Percentiles rank a stretch among this genome's conserved stretches.
Evolutionary conservation across 2,113 vertebrate species (phyloP).

Genomic region (Vombatus ursinus): DNA sequence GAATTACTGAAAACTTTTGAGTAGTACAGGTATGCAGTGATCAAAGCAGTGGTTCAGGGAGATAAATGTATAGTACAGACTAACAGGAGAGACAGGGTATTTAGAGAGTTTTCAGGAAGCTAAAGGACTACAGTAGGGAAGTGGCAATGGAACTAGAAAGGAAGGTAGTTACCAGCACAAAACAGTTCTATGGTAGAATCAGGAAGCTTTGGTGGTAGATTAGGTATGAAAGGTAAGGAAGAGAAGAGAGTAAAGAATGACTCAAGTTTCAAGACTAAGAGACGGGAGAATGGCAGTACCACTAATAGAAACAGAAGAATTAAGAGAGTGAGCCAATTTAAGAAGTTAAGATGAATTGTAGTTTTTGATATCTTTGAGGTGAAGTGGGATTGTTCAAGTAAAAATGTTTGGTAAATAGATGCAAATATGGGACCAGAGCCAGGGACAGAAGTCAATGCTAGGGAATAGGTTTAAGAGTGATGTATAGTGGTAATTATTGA

Average conservation of each 20-base stretch:
- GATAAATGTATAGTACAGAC: background rate
- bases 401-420: background rate
- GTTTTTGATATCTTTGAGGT: background rate
- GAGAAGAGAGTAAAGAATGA: background rate
- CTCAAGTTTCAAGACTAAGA: background rate
- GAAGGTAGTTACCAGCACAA: background rate
- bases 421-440: background rate
- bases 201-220: background rate
- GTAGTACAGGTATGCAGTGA: background rate
- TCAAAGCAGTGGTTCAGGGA: background rate
- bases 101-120: background rate
- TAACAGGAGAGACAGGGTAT: background rate
- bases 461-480: background rate
- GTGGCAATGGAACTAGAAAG: background rate
- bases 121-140: background rate
- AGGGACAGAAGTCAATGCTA: background rate
- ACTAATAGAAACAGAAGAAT: background rate
- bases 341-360: background rate
- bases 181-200: background rate
- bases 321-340: background rate
- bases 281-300: background rate
- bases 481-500: background rate
- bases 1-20: background rate
- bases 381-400: background rate
- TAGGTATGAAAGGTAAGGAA: background rate